Base-by-base conservation (phyloP, 2,888 invertebrate genomes). In the Rotaria socialis region DNA sequence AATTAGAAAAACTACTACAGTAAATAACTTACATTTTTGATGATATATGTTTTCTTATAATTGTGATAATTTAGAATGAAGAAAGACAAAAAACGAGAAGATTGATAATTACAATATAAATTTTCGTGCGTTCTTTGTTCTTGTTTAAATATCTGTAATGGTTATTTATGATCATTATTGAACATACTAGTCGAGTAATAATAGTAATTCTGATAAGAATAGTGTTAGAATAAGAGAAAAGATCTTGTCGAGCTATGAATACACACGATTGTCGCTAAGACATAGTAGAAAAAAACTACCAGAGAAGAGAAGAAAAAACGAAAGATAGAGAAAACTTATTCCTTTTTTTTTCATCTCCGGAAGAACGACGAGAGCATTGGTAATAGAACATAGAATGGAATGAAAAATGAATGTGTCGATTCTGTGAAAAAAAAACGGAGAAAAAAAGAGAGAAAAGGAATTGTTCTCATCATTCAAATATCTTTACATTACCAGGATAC, bases 331-430 rank as follows among this genome's bases (percentile, higher is more conserved):
- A 67, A 35, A 67, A 67, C 35, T 67, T 35, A 67, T 67, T 67
- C 67, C 52, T 52, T 52, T 67, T 67, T 67, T 11, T 67, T 67
- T 35, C 35, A 67, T 35, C 27, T 35, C 67, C 67, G 67, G 67
- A 67, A 67, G 19, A 67, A 16, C 67, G 67, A 67, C 35, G 67
- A 67, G 67, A 35, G 67, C 35, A 67, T 19, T 67, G 16, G 27
- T 67, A 67, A 67, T 67, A 67, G 67, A 67, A 67, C 35, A 35
- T 67, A 67, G 67, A 67, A 67, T 67, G 35, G 67, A 67, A 67
- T 67, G 67, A 16, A 35, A 67, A 67, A 35, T 67, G 67, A 67
- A 67, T 67, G 35, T 41, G 67, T 67, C 35, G 67, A 35, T 35
- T 41, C 67, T 67, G 6, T 41, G 19, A 27, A 35, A 35, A 35